Conservation (phyloP, 2,888 invertebrate genomes). For the Cyclophora albipunctata region DNA sequence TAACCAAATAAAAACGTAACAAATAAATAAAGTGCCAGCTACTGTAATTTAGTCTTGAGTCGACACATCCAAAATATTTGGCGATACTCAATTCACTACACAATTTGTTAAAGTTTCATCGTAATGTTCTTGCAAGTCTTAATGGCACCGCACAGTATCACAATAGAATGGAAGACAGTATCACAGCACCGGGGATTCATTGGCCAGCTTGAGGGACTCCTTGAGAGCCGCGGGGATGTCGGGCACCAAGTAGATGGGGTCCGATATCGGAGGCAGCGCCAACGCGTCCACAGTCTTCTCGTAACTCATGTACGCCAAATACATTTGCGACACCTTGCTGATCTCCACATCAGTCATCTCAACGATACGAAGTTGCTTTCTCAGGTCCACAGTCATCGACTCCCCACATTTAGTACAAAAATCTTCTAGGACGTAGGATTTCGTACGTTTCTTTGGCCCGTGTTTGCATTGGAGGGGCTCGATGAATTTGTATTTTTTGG, state of each 20-base stretch:
- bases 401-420: conserved; percentile 55
- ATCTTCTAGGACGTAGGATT: conserved; percentile 40
- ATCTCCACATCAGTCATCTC: conserved; percentile 60
- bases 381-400: conserved; percentile 46
- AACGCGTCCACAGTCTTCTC: conserved; percentile 52
- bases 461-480: conserved; percentile 51
- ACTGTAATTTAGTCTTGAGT: too few species aligned
- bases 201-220: conserved; percentile 46
- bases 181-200: conserved; percentile 40
- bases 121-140: too few species aligned
- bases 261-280: conserved; percentile 52
- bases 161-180: conserved; percentile 27
- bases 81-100: too few species aligned
- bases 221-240: conserved; percentile 49
- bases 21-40: too few species aligned
- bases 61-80: too few species aligned
- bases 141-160: conserved; percentile 14
- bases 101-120: too few species aligned
- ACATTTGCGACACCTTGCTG: conserved; percentile 49
- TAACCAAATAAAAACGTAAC: too few species aligned
- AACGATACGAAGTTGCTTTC: conserved; percentile 48
- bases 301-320: conserved; percentile 49
- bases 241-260: conserved; percentile 57
- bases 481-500: conserved; percentile 48
- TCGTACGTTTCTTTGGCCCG: conserved; percentile 31